Evolutionary conservation across 2,797 vertebrate genomes (phyloP), one percentile per base, ranked within the genome.

Genomic region (Sternarchorhynchus goeldii): DNA sequence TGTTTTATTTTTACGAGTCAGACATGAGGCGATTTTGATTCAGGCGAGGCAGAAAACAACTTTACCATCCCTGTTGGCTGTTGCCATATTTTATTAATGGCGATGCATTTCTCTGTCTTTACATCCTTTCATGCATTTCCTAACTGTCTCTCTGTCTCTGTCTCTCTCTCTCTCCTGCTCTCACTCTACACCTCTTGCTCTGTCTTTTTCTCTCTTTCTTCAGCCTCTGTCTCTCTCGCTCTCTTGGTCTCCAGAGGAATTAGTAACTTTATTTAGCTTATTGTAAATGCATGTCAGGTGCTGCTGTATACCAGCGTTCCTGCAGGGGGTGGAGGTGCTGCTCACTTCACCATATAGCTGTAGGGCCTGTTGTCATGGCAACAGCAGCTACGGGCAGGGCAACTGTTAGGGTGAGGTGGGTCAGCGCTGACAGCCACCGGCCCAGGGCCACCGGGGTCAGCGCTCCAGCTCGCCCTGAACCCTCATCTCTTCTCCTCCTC

Each of bases 291-390:
- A 72, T 59, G 67, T 64, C 77, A 39, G 18, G 55, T 73, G 64
- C 73, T 36, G 65, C 64, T 66, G 69, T 55, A 12, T 12, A 55
- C 59, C 25, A 56, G 39, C 74, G 8, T 80, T 88, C 85, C 88
- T 85, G 88, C 80, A 86, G 85, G 76, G 85, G 73, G 85, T 60
- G 72, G 77, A 71, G 20, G 60, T 85, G 86, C 75, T 77, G 76
- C 73, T 77, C 83, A 69, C 73, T 45, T 79, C 75, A 69, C 82
- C 77, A 63, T 77, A 78, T 82, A 86, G 86, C 87, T 88, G 83
- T 79, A 87, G 81, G 81, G 81, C 81, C 65, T 73, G 91, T 92
- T 86, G 89, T 88, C 91, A 93, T 93, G 89, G 92, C 89, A 92
- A 93, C 92, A 90, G 86, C 72, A 75, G 56, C 12, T 12, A 50